Percentiles rank a stretch among this genome's conserved stretches.
phyloP scores from a whole-genome alignment of 2,888 invertebrate genomes.

The Drosophila stalkeri region DNA sequence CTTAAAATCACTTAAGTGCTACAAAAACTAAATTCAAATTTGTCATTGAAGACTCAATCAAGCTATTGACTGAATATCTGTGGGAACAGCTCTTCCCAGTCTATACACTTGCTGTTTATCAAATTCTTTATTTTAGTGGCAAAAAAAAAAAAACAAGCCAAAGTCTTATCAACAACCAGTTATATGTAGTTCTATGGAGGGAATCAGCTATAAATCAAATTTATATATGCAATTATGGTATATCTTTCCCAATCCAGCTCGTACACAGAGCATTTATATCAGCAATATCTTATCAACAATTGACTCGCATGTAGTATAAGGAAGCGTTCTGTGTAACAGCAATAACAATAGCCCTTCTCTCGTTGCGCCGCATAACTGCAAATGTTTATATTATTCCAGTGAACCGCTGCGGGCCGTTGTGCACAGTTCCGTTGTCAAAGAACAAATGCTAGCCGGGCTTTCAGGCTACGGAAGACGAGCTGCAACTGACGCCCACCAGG shows the following conservation, averaged over 20 bases:
- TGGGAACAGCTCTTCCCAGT: not conserved
- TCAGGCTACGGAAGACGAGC: not conserved
- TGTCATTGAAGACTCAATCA: too few species aligned
- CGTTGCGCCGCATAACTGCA: not conserved
- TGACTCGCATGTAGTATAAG: not conserved
- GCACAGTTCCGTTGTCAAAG: not conserved
- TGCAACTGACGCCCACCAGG: not conserved
- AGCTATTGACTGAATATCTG: not conserved
- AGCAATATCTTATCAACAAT: slow-evolving; percentile 7
- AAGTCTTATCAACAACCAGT: not conserved
- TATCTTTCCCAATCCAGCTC: slow-evolving; percentile 7
- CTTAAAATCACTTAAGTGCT: not conserved
- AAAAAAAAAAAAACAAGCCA: not conserved
- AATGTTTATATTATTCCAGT: slow-evolving; percentile 6
- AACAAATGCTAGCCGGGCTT: not conserved
- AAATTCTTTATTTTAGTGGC: not conserved
- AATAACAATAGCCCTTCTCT: not conserved
- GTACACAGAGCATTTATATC: not conserved
- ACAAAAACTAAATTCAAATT: not conserved
- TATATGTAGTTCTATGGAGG: not conserved
- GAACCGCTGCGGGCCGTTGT: not conserved
- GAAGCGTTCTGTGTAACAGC: not conserved
- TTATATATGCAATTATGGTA: slow-evolving; percentile 8
- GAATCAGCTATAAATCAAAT: slow-evolving; percentile 2
- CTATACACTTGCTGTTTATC: not conserved